phyloP scores from a whole-genome alignment of 92 coral and sea anemone genomes.

The Actinostola sp. region DNA sequence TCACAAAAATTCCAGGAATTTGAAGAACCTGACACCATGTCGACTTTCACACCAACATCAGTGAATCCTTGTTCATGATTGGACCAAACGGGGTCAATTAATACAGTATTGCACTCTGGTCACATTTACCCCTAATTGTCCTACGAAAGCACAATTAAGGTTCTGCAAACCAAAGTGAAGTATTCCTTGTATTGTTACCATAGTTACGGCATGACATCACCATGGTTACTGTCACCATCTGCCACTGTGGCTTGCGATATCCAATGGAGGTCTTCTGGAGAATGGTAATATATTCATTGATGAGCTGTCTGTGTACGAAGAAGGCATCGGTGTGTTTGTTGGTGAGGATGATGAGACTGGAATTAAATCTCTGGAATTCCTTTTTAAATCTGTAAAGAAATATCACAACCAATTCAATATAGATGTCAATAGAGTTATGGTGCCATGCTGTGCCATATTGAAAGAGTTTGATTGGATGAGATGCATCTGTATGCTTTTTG shows the following conservation, averaged over 20 bases:
- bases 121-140: too few species aligned
- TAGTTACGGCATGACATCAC: not conserved
- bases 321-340: not conserved
- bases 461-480: too few species aligned
- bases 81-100: too few species aligned
- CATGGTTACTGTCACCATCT: constrained; percentile 59
- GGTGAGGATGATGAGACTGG: constrained; percentile 4
- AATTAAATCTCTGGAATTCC: constrained; percentile 5
- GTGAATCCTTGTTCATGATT: too few species aligned
- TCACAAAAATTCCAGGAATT: too few species aligned
- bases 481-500: too few species aligned
- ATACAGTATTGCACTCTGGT: too few species aligned
- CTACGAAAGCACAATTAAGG: not conserved
- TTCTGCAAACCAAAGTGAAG: not conserved
- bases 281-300: constrained; percentile 54
- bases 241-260: constrained; percentile 83
- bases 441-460: too few species aligned
- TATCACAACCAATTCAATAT: too few species aligned
- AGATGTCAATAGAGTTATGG: too few species aligned
- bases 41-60: too few species aligned
- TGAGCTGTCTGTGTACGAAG: constrained; percentile 13
- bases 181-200: not conserved
- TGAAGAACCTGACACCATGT: too few species aligned
- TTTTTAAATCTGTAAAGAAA: constrained; percentile 52
- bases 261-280: constrained; percentile 54